These are phyloP conservation scores for Peromyscus eremicus DNA, from an alignment of 2,797 vertebrate species.

Conservation along the genomic window DNA sequence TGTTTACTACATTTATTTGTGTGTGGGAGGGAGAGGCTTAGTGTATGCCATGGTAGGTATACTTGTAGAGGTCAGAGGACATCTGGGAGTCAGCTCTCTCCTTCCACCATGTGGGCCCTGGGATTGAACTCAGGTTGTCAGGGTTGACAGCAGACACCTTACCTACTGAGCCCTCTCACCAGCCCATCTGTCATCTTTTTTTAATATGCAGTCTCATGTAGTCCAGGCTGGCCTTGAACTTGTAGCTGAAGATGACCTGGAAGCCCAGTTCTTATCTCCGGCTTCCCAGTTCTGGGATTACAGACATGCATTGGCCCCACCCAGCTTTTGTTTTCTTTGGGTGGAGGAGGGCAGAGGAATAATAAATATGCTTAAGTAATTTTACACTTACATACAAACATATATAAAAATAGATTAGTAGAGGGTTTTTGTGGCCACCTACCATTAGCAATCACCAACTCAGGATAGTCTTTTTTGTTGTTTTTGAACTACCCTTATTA, in stretches of 20 bases:
- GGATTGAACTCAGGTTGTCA: not conserved
- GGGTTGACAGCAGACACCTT: not conserved
- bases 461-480: not conserved
- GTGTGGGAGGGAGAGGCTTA: no score
- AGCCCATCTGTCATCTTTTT: not conserved
- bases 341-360: not conserved
- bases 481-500: not conserved
- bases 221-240: not conserved
- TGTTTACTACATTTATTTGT: not conserved
- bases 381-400: not conserved
- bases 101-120: not conserved
- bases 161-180: not conserved
- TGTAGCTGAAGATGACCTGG: not conserved
- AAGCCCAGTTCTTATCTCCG: not conserved
- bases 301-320: not conserved
- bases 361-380: constrained; percentile 2
- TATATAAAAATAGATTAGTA: not conserved
- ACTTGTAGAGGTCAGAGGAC: not conserved
- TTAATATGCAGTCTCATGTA: not conserved
- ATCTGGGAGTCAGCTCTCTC: not conserved
- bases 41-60: no score
- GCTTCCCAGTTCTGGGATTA: not conserved
- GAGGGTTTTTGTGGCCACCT: not conserved
- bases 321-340: not conserved
- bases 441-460: not conserved